Evolutionary conservation across 2,888 invertebrate species (phyloP), one percentile per base, ranked within the genome.

Genomic region (Anarsia innoxiella): DNA sequence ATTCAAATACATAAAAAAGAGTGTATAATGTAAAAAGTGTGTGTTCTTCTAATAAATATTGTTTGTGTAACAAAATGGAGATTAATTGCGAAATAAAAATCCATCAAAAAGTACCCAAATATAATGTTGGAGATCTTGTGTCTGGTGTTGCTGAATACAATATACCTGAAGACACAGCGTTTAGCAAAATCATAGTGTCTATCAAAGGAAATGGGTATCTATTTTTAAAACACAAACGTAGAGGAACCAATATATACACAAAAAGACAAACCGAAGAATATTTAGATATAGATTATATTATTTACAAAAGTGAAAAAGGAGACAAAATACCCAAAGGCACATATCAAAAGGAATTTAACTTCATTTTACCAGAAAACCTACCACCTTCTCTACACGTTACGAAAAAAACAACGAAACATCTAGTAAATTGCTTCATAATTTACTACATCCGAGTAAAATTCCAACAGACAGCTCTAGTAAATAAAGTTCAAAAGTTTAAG

Each of bases 361-460:
- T 51, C 30, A 31, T 35, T 11, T 16, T 50, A 23, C 49, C 49
- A 8, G 12, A 38, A 4, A 31, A 46, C 10, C 34, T 45, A 13
- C 49, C 49, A 29, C 23, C 43, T 3, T 30, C 44, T 2, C 28
- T 46, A 15, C 39, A 28, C 23, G 37, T 37, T 12, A 14, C 36
- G 2, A 45, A 39, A 15, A 38, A 23, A 27, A 23, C 15, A 12
- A 12, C 16, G 5, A 37, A 23, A 30, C 10, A 44, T 6, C 31
- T 32, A 0, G 27, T 45, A 30, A 23, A 38, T 16, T 48, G 48
- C 28, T 29, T 27, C 8, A 45, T 50, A 13, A 16, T 12, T 1
- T 48, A 50, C 12, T 41, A 35, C 29, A 37, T 50, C 19, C 12
- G 35, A 33, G 32, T 48, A 3, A 41, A 42, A 30, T 48, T 50